Base-by-base conservation (phyloP, 2,113 vertebrate genomes). In the Oxyura jamaicensis region DNA sequence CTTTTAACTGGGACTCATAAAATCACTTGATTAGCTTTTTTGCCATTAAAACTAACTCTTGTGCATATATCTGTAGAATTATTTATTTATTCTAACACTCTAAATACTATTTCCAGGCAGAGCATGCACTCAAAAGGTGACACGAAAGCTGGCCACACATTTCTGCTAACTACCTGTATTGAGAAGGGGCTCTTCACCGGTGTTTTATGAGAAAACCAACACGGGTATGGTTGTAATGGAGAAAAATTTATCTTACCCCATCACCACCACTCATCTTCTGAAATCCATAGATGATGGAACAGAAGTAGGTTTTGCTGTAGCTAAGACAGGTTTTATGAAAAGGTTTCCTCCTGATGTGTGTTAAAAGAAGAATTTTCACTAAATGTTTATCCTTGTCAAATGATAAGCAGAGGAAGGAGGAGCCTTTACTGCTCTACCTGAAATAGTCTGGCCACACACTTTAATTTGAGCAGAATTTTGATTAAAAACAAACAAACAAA, bases 1-100 rank as follows among this genome's bases (percentile, higher is more conserved):
- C 92, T 94, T 93, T 75, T 90, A 90, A 90, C 83, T 75, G 60
- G 48, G 52, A 67, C 67, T 91, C 83, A 65, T 84, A 93, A 95
- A 93, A 96, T 36, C 35, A 91, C 86, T 95, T 91, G 83, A 93
- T 81, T 73, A 65, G 11, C 11, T 63, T 81, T 93, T 68, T 88
- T 77, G 55, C 86, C 71, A 90, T 86, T 95, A 95, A 89, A 92
- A 85, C 21, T 89, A 85, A 91, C 78, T 62, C 52, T 26, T 91
- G 29, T 60, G 60, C 78, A 79, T 14, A 56, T 69, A 81, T 74
- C 48, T 84, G 42, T 55, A 59, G 78, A 69, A 93, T 83, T 94
- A 90, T 85, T 95, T 91, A 90, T 91, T 91, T 90, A 69, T 72
- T 74, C 69, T 39, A 39, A 36, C 23, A 36, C 82, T 86, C 88